A percentile compares a stretch with the other conserved stretches of the same genome.
phyloP scores from a whole-genome alignment of 2,888 invertebrate genomes.

The Brachypterus glaber region DNA sequence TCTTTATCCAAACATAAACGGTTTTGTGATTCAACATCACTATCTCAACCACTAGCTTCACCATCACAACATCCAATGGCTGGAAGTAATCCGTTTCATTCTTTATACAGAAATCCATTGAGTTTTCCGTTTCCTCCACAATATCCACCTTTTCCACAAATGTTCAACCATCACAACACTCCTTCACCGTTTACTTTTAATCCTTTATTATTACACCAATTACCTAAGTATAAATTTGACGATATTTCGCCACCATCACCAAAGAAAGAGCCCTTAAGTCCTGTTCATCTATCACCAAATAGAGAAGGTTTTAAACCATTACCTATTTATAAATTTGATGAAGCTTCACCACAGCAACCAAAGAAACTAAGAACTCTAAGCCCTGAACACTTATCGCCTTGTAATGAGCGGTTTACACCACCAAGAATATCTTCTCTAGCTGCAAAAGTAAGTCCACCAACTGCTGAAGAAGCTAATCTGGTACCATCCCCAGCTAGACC shows the following conservation, averaged over 20 bases:
- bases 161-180: constrained; percentile 38
- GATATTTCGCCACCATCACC: constrained; percentile 45
- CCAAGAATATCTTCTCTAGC: constrained; percentile 38
- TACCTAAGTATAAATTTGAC: constrained; percentile 39
- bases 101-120: constrained; percentile 59
- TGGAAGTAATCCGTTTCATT: constrained; percentile 50
- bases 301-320: constrained; percentile 7
- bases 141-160: constrained; percentile 33
- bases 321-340: too few species aligned
- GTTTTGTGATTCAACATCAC: constrained; percentile 80
- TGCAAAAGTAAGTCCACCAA: constrained; percentile 56
- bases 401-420: constrained; percentile 47
- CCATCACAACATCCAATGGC: constrained; percentile 33
- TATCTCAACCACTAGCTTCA: constrained; percentile 35
- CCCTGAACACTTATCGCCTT: constrained; percentile 28
- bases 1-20: constrained; percentile 92
- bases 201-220: constrained; percentile 55
- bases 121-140: constrained; percentile 51
- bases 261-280: constrained; percentile 13
- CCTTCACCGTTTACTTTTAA: constrained; percentile 51
- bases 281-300: too few species aligned
- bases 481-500: constrained; percentile 59
- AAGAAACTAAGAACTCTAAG: constrained; percentile 20
- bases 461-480: constrained; percentile 56
- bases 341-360: constrained; percentile 14